Base-by-base conservation (phyloP, 1,140 invertebrate species). In the Cotesia glomerata region DNA sequence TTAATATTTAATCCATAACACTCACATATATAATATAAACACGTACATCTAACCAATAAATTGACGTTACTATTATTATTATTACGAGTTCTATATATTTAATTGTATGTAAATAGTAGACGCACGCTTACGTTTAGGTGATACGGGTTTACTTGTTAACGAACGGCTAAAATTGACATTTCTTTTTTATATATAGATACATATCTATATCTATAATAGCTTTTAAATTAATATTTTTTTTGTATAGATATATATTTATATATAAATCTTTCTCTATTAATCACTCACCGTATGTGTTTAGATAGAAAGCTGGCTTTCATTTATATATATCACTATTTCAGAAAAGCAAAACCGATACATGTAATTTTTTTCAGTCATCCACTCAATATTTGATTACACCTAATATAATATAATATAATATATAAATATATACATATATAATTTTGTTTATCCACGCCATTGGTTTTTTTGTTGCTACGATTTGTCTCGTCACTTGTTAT, bases 101-200 rank as follows among this genome's bases (percentile, higher is more conserved):
- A 72, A 78, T 80, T 81, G 80, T 79, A 83, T 84, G 82, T 84
- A 83, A 83, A 84, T 84, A 84, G 83, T 84, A 83, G 83, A 78
- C 82, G 83, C 83, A 84, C 83, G 83, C 82, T 84, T 83, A 71
- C 81, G 80, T 84, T 77, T 84, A 84, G 82, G 81, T 79, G 77
- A 84, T 79, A 80, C 81, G 81, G 80, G 80, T 81, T 82, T 78
- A 78, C 65, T 71, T 67, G 59, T 80, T 77, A 79, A 82, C 73
- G 78, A 77, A 79, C 78, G 74, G 78, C 78, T 77, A 78, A 81
- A 74, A 51, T 63, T 14, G 11, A 32, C 14, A 63, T 66, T 51
- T 66, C n/a, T 36, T 32, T n/a, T 49, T n/a, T 32, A 45, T 34
- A 8, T 14, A 11, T 49, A 14, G 14, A 35, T 39, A 45, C 39